These are phyloP conservation scores for Argyrosomus regius DNA, from an alignment of 2,797 vertebrate species.

Conservation along the genomic window DNA sequence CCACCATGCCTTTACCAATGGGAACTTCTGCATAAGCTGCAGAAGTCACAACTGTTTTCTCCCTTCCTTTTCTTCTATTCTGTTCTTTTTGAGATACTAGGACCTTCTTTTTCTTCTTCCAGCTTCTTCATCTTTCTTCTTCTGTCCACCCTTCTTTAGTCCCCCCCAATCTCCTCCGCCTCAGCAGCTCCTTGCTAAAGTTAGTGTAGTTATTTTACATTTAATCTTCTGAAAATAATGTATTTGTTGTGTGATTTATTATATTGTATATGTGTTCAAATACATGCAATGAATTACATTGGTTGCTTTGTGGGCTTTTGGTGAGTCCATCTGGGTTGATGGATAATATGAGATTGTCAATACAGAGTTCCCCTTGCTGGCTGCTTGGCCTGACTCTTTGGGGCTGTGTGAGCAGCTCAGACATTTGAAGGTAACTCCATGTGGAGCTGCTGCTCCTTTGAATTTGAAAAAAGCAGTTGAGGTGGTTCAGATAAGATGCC, in stretches of 20 bases:
- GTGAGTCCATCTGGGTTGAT: neutral
- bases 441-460: neutral
- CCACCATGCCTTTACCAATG: neutral
- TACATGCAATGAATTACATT: neutral
- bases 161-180: neutral
- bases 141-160: neutral
- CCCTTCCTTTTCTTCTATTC: neutral
- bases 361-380: too few relatives aligned
- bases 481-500: neutral
- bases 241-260: neutral
- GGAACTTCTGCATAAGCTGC: neutral
- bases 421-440: neutral
- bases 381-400: neutral
- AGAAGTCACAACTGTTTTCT: neutral
- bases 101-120: neutral
- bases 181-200: neutral
- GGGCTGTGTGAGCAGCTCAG: neutral
- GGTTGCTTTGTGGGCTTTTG: neutral
- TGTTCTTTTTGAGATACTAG: neutral
- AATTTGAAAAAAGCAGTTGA: neutral
- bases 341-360: neutral
- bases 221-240: neutral
- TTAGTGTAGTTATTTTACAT: neutral
- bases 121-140: neutral
- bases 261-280: neutral